Evolutionary conservation across 2,888 invertebrate genomes (phyloP).

Genomic region (Amiota communis): DNA sequence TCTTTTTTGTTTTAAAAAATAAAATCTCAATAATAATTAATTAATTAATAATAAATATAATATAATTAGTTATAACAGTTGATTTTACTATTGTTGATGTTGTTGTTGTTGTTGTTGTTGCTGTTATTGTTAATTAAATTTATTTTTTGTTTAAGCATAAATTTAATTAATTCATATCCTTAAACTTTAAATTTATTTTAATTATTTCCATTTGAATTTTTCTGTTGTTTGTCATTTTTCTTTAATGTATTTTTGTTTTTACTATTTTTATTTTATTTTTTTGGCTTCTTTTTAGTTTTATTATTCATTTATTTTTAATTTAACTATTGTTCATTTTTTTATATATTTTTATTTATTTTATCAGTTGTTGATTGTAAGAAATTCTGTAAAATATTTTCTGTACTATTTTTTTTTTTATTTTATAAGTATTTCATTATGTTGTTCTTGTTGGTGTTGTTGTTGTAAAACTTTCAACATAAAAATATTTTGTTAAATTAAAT

Average conservation of each 20-base stretch:
- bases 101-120: slow-evolving; percentile 30
- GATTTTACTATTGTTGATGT: slow-evolving; percentile 43
- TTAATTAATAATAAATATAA: slow-evolving; percentile 34
- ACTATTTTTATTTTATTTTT: slow-evolving; percentile 55
- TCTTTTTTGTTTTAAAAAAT: slow-evolving; percentile 18
- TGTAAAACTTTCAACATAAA: slow-evolving; percentile 56
- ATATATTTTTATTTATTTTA: slow-evolving; percentile 26
- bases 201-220: too few relatives aligned
- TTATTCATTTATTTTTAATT: slow-evolving; percentile 48
- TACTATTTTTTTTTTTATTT: slow-evolving; percentile 60
- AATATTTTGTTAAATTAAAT: slow-evolving; percentile 47
- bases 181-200: slow-evolving; percentile 38
- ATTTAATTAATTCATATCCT: slow-evolving; percentile 41
- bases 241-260: slow-evolving; percentile 33
- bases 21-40: slow-evolving; percentile 36
- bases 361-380: slow-evolving; percentile 53
- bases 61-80: slow-evolving; percentile 57
- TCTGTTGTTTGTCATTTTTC: neutral
- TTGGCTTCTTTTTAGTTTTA: slow-evolving; percentile 51
- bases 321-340: slow-evolving; percentile 47
- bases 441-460: slow-evolving; percentile 38
- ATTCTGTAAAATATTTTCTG: slow-evolving; percentile 65
- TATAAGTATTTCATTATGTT: slow-evolving; percentile 43
- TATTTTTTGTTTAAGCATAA: slow-evolving; percentile 40
- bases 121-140: slow-evolving; percentile 5